These are phyloP conservation scores for Melanotaenia duboulayi DNA, from an alignment of 2,113 vertebrate species.

Conservation along the genomic window DNA sequence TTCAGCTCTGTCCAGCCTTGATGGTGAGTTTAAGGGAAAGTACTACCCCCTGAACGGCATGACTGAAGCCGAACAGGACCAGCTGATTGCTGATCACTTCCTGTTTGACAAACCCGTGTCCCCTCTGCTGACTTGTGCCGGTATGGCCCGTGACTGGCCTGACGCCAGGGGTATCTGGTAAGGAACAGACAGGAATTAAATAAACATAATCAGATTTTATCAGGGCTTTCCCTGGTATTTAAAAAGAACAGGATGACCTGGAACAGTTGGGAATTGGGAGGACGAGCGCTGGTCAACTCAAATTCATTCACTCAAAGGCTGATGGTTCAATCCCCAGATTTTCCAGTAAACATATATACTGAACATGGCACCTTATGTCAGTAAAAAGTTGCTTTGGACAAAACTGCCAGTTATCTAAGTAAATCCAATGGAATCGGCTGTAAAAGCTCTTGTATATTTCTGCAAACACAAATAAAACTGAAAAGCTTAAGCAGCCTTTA, in stretches of 20 bases:
- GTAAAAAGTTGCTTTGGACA: too few relatives aligned
- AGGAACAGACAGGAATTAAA: constrained; percentile 41
- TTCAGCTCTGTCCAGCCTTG: constrained; percentile 89
- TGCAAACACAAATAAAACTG: too few relatives aligned
- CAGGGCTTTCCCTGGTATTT: not conserved
- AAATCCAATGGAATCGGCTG: not conserved
- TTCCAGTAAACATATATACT: too few relatives aligned
- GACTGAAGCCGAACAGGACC: constrained; percentile 91
- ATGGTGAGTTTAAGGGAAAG: constrained; percentile 94
- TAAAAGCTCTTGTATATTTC: too few relatives aligned
- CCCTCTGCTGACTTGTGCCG: constrained; percentile 91
- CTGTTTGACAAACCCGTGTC: constrained; percentile 96
- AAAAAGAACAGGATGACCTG: not conserved
- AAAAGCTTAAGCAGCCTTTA: not conserved
- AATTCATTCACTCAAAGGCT: too few relatives aligned
- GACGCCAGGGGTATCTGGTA: constrained; percentile 94
- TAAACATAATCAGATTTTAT: too few relatives aligned
- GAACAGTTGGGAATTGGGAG: too few relatives aligned
- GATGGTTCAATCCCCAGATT: too few relatives aligned
- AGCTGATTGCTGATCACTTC: constrained; percentile 95
- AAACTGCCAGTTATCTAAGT: too few relatives aligned
- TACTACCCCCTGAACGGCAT: constrained; percentile 93
- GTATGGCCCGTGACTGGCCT: constrained; percentile 96
- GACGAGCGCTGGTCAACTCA: too few relatives aligned
- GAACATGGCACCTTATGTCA: too few relatives aligned